Percentiles rank a stretch among this genome's conserved stretches.
These are phyloP conservation scores for Gallirallus australis DNA, from an alignment of 2,797 vertebrate species.

Conservation along the genomic window DNA sequence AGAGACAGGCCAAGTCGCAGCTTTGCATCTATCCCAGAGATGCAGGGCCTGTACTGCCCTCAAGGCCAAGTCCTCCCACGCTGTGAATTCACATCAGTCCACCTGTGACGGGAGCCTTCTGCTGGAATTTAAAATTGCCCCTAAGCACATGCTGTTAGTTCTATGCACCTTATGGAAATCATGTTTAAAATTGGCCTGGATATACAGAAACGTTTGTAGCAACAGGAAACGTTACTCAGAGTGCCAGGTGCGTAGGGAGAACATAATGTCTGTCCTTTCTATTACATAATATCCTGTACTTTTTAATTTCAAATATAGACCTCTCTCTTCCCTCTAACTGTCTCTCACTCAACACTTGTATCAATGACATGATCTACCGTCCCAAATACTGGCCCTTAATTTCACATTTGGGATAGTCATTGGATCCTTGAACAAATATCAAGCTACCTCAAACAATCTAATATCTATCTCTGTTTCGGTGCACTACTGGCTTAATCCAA, in stretches of 20 bases:
- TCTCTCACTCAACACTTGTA: slow-evolving; percentile 13
- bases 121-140: not conserved
- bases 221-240: slow-evolving; percentile 53
- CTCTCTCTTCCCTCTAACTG: not conserved
- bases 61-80: not conserved
- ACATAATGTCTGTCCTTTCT: slow-evolving; percentile 25
- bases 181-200: slow-evolving; percentile 34
- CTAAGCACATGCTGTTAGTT: slow-evolving; percentile 23
- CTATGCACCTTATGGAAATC: not conserved
- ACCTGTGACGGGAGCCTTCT: not conserved
- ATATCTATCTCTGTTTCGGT: not conserved
- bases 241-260: slow-evolving; percentile 38
- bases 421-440: not conserved
- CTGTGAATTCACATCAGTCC: not conserved
- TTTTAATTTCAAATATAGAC: slow-evolving; percentile 35
- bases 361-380: not conserved
- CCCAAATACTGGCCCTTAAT: not conserved
- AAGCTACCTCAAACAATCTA: not conserved
- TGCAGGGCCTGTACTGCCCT: not conserved
- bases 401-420: not conserved
- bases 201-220: slow-evolving; percentile 20
- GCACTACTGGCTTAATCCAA: not conserved
- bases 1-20: not conserved
- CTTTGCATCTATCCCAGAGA: not conserved
- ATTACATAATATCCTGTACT: slow-evolving; percentile 51